These are phyloP conservation scores for Oeneis ivallda DNA, from an alignment of 2,888 invertebrate species.

Conservation along the genomic window DNA sequence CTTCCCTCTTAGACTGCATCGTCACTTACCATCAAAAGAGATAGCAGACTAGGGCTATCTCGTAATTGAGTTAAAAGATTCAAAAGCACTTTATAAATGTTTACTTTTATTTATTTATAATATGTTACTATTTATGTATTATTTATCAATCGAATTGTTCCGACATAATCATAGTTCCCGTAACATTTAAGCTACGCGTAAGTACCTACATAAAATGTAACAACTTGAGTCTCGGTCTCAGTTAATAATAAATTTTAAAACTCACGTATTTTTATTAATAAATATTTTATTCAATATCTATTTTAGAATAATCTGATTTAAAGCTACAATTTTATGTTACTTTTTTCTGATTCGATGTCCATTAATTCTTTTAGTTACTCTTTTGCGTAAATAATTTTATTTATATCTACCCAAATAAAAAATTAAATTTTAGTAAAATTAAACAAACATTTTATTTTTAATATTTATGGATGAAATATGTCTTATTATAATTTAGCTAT, in stretches of 20 bases:
- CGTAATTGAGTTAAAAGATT: too few species aligned
- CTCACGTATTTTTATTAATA: constrained; percentile 13
- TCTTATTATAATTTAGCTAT: neutral
- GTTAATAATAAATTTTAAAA: constrained; percentile 46
- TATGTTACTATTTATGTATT: too few species aligned
- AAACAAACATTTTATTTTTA: neutral
- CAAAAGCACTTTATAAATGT: too few species aligned
- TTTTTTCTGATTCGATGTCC: constrained; percentile 38
- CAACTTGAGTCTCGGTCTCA: constrained; percentile 53
- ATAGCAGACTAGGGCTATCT: too few species aligned
- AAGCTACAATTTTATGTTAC: constrained; percentile 36
- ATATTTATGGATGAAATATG: neutral
- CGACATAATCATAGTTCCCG: neutral
- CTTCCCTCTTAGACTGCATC: too few species aligned
- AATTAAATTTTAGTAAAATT: neutral
- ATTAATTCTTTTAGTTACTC: constrained; percentile 1
- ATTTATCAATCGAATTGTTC: neutral
- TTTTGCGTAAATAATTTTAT: neutral
- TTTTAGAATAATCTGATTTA: constrained; percentile 54
- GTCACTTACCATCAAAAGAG: too few species aligned
- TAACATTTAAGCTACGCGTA: neutral
- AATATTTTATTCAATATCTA: constrained; percentile 45
- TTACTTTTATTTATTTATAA: too few species aligned
- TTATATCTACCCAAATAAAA: neutral
- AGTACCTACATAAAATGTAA: neutral